Conservation (phyloP, 2,797 vertebrate species). For the Lutjanus campechanus region DNA sequence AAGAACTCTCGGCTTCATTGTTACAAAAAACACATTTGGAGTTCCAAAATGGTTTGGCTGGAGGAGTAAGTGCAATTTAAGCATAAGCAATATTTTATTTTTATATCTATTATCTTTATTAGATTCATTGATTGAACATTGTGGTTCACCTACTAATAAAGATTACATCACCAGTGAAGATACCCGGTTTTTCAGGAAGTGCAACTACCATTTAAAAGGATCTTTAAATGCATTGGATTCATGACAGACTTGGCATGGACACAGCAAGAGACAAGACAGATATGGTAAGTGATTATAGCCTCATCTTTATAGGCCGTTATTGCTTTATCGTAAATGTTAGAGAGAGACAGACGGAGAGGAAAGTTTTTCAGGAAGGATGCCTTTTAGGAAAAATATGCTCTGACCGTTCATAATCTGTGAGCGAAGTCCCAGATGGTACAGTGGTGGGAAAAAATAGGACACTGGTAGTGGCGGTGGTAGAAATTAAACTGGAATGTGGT, state of each 20-base stretch:
- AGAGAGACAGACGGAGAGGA: neutral
- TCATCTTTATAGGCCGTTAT: neutral
- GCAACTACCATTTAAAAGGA: neutral
- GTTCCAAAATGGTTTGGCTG: no score
- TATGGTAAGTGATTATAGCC: constrained; percentile 10
- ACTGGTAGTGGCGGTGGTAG: no score
- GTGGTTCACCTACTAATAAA: neutral
- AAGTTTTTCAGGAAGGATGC: neutral
- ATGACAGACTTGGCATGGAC: neutral
- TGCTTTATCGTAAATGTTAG: neutral
- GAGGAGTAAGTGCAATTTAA: no score
- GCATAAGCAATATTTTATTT: no score
- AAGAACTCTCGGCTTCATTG: no score
- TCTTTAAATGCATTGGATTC: neutral
- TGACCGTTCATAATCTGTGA: neutral
- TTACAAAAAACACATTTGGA: no score
- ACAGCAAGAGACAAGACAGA: neutral
- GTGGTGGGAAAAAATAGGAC: no score
- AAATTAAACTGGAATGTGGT: no score
- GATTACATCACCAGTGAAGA: neutral
- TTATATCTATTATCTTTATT: no score
- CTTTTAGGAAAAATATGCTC: neutral
- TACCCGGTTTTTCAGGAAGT: neutral
- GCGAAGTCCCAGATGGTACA: no score
- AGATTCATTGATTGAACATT: neutral